Base-by-base conservation (phyloP, 2,113 vertebrate genomes). In the Carassius auratus region DNA sequence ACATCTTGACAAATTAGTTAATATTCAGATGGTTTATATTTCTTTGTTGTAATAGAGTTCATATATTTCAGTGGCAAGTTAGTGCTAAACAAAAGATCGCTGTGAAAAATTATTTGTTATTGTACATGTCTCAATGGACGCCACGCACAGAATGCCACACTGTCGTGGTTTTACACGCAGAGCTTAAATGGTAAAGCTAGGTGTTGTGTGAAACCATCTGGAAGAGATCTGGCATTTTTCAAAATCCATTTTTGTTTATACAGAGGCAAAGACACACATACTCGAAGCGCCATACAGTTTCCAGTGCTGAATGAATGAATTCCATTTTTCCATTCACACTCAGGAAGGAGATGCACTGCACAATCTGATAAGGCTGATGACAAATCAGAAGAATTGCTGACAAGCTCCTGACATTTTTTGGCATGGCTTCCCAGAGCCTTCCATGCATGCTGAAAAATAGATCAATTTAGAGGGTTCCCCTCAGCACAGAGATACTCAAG, bases 191-290 rank as follows among this genome's bases (percentile, higher is more conserved):
- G 76, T 76, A 81, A 81, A 66, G 84, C 38, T 76, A 81, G 83
- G 73, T 89, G 83, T 66, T 84, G 83, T 87, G 85, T 74, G 55
- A 86, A 89, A 83, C 85, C 88, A 89, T 89, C 88, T 89, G 88
- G 88, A 89, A 83, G 66, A 89, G 88, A 89, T 89, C 88, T 89
- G 88, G 85, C 83, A 89, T 87, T 87, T 88, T 89, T 89, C 88
- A 87, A 68, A 89, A 89, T 85, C 86, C 88, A 87, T 85, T 89
- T 87, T 79, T 89, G 88, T 89, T 89, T 89, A 85, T 85, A 79
- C 75, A 83, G 71, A 59, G 88, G 83, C 86, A 78, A 85, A 89
- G 75, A 89, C 83, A 86, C 82, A 85, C 84, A 81, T 76, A 84
- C 75, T 61, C 64, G 74, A 85, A 80, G 83, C 88, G 83, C 86